Conservation (phyloP, 2,113 vertebrate genomes). For the Sakesphorus luctuosus region DNA sequence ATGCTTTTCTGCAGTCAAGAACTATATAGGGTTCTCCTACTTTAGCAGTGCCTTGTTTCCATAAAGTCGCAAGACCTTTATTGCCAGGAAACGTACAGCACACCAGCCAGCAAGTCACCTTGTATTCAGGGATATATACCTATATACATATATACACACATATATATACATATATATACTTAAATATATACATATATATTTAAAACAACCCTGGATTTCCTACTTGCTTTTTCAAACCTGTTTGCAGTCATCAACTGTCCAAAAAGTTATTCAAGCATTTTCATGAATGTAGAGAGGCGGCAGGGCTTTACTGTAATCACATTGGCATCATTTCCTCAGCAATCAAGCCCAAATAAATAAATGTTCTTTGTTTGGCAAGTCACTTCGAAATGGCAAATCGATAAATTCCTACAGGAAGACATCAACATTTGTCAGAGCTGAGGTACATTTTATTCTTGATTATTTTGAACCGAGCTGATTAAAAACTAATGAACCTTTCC, state of each 20-base stretch:
- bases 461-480: constrained; percentile 26
- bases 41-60: not conserved
- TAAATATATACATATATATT: too few species aligned
- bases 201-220: not conserved
- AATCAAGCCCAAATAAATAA: constrained; percentile 53
- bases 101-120: not conserved
- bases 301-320: not conserved
- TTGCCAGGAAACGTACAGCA: not conserved
- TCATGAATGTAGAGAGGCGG: not conserved
- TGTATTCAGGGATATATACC: not conserved
- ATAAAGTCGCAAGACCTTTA: not conserved
- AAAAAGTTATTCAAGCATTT: constrained; percentile 3
- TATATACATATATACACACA: not conserved
- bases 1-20: not conserved
- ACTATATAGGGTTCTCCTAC: accelerated
- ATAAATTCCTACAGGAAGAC: not conserved
- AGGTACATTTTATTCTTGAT: not conserved
- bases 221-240: not conserved
- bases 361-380: constrained; percentile 43
- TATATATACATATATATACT: not conserved
- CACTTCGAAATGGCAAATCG: constrained; percentile 16
- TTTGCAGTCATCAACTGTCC: not conserved
- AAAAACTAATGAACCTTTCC: not conserved
- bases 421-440: not conserved
- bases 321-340: not conserved